A percentile compares a stretch with the other conserved stretches of the same genome.
Conservation (phyloP, 2,888 invertebrate species). For the Leptopilina myrica region DNA sequence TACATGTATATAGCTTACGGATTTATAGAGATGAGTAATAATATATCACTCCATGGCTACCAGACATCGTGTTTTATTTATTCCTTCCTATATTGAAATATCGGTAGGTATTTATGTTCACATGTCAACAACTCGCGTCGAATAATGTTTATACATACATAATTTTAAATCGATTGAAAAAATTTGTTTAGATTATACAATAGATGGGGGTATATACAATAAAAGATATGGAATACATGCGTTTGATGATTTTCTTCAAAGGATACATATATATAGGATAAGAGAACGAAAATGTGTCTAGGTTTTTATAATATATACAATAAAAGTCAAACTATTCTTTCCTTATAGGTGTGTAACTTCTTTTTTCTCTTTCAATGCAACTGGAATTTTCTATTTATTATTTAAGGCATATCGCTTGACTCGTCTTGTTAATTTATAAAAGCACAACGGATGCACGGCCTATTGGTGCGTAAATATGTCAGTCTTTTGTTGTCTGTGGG, state of each 20-base stretch:
- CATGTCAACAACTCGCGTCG: not conserved
- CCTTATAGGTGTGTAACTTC: no score
- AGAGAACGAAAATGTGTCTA: no score
- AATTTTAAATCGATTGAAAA: no score
- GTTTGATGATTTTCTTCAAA: no score
- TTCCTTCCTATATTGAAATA: conserved; percentile 6
- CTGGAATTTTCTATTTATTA: conserved; percentile 64
- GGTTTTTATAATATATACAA: no score
- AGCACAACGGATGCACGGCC: conserved; percentile 38
- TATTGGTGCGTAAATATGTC: conserved; percentile 46
- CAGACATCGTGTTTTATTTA: conserved; percentile 10
- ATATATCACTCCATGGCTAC: not conserved
- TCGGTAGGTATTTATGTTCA: not conserved
- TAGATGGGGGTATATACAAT: no score
- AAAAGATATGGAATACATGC: no score
- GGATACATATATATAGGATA: no score
- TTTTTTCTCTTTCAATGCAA: conserved; percentile 47
- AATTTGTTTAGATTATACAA: no score
- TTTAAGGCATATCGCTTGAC: conserved; percentile 66
- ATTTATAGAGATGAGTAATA: conserved; percentile 27
- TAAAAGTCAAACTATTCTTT: no score
- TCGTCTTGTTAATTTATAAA: conserved; percentile 67
- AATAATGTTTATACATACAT: not conserved
- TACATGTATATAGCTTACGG: not conserved
- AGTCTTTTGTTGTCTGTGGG: conserved; percentile 30